Evolutionary conservation across 2,888 invertebrate species (phyloP), one percentile per base, ranked within the genome.

Genomic region (Conops quadrifasciatus): DNA sequence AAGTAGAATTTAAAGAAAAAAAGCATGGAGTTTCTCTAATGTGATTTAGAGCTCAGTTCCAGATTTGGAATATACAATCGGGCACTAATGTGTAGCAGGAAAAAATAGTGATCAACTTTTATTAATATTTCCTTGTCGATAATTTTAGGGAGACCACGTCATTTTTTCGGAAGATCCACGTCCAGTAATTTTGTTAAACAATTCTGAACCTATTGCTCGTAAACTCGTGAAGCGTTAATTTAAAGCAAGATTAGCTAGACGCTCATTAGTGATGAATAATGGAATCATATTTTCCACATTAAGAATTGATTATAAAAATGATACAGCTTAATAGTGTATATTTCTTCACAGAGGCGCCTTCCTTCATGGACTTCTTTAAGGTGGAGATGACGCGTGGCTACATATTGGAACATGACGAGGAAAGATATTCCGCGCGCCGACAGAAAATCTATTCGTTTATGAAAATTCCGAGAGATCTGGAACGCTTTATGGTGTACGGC

Each of bases 391-490:
- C 95, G 7, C 89, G 97, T 78, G 96, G 96, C 19, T 99, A 98
- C 87, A 89, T 94, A 75, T 87, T 98, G 71, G 97, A 98, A 87
- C 93, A 98, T 84, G 98, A 98, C 81, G 96, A 97, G 84, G 96
- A 95, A 82, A 90, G 96, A 66, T 98, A 95, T 86, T 93, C 95
- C 28, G 97, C 97, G 2, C 90, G 97, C 76, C 88, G 98, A 72
- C 95, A 98, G 83, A 95, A 97, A 87, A 95, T 98, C 60, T 98
- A 98, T 85, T 96, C 96, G 0, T 98, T 98, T 83, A 93, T 98
- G 88, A 94, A 94, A 87, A 96, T 98, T 82, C 96, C 99, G 2
- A 89, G 92, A 79, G 95, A 98, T 87, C 89, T 95, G 51, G 96
- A 96, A 82, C 93, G 94, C 80, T 97, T 97, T 81, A 94, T 97